A percentile compares a stretch with the other conserved stretches of the same genome.
These are phyloP conservation scores for Ptychodera flava DNA, from an alignment of 35 echinoderm and acorn worm species.

Conservation along the genomic window DNA sequence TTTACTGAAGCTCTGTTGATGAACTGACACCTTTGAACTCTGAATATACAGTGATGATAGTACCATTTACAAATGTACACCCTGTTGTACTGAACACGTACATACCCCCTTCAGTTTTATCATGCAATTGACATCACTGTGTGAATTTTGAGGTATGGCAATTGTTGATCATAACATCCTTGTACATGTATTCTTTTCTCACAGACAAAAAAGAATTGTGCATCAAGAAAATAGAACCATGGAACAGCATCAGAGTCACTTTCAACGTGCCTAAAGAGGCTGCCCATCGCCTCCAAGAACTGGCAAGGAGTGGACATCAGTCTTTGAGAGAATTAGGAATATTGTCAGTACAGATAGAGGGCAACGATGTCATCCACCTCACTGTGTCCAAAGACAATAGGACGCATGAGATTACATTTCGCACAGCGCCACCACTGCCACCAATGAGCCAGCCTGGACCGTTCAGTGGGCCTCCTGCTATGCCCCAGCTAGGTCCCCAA, in stretches of 20 bases:
- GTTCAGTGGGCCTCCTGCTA: neutral
- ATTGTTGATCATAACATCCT: too few relatives aligned
- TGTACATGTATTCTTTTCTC: constrained; percentile 11
- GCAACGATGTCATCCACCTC: constrained; percentile 31
- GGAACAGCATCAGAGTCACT: constrained; percentile 93
- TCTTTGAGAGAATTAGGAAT: constrained; percentile 77
- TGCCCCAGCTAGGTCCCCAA: neutral
- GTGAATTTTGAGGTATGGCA: neutral
- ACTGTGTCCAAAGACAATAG: neutral
- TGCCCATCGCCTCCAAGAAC: constrained; percentile 61
- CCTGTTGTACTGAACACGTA: neutral
- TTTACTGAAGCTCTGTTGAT: too few relatives aligned
- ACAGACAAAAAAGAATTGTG: constrained; percentile 29
- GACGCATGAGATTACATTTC: neutral
- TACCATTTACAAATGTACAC: neutral
- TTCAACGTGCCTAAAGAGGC: constrained; percentile 94
- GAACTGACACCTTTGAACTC: too few relatives aligned
- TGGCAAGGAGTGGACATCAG: constrained; percentile 70
- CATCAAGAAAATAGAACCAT: constrained; percentile 84
- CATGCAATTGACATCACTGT: neutral
- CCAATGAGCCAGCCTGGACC: neutral
- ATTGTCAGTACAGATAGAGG: constrained; percentile 81
- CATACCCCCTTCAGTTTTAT: neutral
- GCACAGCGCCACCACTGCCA: neutral
- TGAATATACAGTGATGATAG: too few relatives aligned